These are phyloP conservation scores for Scaeva pyrastri DNA, from an alignment of 2,888 invertebrate species.

Conservation along the genomic window DNA sequence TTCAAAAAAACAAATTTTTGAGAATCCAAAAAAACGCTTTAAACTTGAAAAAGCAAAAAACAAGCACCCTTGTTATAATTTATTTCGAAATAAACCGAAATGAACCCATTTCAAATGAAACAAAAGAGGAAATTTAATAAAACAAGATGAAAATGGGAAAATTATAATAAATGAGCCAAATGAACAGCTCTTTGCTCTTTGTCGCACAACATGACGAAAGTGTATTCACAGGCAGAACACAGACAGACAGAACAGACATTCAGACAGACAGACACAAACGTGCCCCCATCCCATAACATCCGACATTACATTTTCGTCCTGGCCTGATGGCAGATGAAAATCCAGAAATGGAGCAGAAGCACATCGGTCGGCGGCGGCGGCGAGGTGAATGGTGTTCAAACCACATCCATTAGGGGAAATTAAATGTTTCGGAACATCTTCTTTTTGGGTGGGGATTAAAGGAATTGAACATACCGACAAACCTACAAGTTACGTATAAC, in stretches of 20 bases:
- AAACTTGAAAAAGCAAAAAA: not conserved
- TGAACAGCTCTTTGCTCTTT: conserved; percentile 50
- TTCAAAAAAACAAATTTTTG: not conserved
- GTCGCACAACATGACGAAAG: not conserved
- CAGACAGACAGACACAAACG: not conserved
- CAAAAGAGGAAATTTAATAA: conserved; percentile 13
- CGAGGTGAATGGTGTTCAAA: conserved; percentile 1
- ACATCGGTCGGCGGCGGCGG: not conserved
- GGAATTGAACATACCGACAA: not conserved
- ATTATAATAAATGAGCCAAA: conserved; percentile 45
- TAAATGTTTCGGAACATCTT: conserved; percentile 50
- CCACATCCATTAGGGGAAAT: conserved; percentile 69
- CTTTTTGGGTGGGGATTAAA: conserved; percentile 4
- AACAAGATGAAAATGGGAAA: not conserved
- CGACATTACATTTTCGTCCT: not conserved
- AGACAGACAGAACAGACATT: not conserved
- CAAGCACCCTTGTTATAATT: not conserved
- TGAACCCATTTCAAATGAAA: conserved; percentile 37
- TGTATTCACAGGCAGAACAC: not conserved
- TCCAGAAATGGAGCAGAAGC: too few species aligned
- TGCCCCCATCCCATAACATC: not conserved
- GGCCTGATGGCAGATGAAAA: too few species aligned
- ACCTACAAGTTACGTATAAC: not conserved
- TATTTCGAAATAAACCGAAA: not conserved
- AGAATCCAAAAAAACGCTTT: not conserved